Evolutionary conservation across 2,888 invertebrate genomes (phyloP).

Genomic region (Bellardia bayeri): DNA sequence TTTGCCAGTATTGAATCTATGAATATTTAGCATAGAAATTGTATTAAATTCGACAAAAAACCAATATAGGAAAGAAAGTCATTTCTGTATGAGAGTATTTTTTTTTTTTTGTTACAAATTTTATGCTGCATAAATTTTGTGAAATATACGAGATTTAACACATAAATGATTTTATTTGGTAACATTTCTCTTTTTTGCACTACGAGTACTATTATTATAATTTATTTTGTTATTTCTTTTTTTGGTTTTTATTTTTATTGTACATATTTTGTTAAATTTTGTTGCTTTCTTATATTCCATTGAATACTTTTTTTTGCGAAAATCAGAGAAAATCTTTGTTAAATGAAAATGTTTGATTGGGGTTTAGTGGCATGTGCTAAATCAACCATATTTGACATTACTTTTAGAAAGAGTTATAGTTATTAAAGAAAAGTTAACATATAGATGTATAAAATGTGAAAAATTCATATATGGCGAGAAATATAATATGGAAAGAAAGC

Average conservation of each 20-base stretch:
- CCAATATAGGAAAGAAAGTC: conserved; percentile 17
- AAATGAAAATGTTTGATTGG: conserved; percentile 65
- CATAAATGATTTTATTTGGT: conserved; percentile 72
- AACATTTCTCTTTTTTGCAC: conserved; percentile 45
- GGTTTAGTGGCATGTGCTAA: conserved; percentile 60
- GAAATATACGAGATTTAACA: conserved; percentile 73
- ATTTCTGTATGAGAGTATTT: conserved; percentile 9
- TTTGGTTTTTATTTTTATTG: neutral
- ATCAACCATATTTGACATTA: conserved; percentile 53
- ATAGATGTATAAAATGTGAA: neutral
- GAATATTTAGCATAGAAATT: conserved; percentile 72
- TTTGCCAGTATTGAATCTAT: conserved; percentile 59
- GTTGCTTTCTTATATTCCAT: conserved; percentile 17
- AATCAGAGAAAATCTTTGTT: conserved; percentile 53
- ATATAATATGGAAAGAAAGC: neutral
- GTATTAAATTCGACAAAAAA: conserved; percentile 61
- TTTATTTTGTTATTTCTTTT: conserved; percentile 50
- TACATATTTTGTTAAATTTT: conserved; percentile 9
- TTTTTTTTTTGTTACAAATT: conserved; percentile 58
- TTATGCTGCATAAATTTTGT: conserved; percentile 74
- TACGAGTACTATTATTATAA: conserved; percentile 48
- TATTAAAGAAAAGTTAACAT: neutral
- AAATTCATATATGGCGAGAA: neutral
- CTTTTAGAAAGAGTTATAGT: conserved; percentile 29
- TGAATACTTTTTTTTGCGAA: neutral